These are phyloP conservation scores for Poecilia latipinna DNA, from an alignment of 2,113 vertebrate species.

Conservation along the genomic window DNA sequence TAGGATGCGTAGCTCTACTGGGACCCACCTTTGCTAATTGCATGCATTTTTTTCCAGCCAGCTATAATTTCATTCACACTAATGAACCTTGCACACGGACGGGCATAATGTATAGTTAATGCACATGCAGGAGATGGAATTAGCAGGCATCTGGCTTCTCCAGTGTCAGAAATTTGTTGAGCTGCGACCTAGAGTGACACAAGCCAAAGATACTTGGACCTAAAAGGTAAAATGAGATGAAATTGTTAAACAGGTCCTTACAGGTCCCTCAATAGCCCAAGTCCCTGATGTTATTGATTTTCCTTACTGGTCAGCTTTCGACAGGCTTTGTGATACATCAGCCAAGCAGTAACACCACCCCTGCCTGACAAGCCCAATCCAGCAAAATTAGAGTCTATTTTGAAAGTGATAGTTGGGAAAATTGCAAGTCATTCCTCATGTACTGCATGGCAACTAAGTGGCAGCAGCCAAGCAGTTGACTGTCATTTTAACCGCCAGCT, in stretches of 20 bases:
- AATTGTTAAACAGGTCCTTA: not conserved
- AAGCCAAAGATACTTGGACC: slow-evolving; percentile 22
- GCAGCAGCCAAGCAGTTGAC: slow-evolving; percentile 71
- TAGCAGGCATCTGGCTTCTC: slow-evolving; percentile 54
- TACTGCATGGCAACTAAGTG: slow-evolving; percentile 71
- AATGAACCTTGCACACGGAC: slow-evolving; percentile 73
- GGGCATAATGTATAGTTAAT: slow-evolving; percentile 77
- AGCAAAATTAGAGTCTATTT: slow-evolving; percentile 77
- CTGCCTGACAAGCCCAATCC: slow-evolving; percentile 71
- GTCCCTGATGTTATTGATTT: slow-evolving; percentile 32
- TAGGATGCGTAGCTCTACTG: slow-evolving; percentile 65
- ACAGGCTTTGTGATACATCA: slow-evolving; percentile 60
- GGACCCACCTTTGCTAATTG: slow-evolving; percentile 73
- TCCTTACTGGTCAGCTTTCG: slow-evolving; percentile 42
- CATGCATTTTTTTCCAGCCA: slow-evolving; percentile 70
- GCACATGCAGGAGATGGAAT: slow-evolving; percentile 66
- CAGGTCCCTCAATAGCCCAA: slow-evolving; percentile 3
- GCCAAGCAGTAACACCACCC: slow-evolving; percentile 46
- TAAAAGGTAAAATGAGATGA: slow-evolving; percentile 14
- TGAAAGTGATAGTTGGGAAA: slow-evolving; percentile 80
- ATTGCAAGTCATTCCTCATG: slow-evolving; percentile 80
- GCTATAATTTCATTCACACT: slow-evolving; percentile 76
- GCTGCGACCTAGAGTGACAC: slow-evolving; percentile 19
- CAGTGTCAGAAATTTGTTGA: slow-evolving; percentile 58
- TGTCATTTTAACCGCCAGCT: slow-evolving; percentile 73